Evolutionary conservation across 2,797 vertebrate species (phyloP), one percentile per base, ranked within the genome.

Genomic region (Zenarchopterus dispar): DNA sequence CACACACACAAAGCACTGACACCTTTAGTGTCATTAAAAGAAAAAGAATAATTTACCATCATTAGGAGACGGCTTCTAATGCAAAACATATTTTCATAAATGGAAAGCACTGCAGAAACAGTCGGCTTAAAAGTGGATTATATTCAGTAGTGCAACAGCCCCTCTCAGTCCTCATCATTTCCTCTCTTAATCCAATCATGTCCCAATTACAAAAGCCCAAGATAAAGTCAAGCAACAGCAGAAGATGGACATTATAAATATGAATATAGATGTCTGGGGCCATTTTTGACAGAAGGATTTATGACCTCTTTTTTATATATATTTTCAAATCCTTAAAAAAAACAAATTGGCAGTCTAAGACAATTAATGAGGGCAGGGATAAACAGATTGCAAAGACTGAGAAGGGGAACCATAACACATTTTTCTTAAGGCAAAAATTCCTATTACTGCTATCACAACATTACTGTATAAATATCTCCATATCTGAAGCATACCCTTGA

Each of bases 121-220:
- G 72, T 63, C 9, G 44, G 31, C 70, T 73, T 75, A 53, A 85
- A 80, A 87, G 67, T 84, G 74, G 79, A 87, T 85, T 84, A 85
- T 62, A 62, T 66, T 67, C 50, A 67, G 65, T 54, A 48, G 42
- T 22, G 44, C 71, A 80, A 67, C 70, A 75, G 65, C 46, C 59
- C 52, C 73, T 73, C 69, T 61, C 59, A 72, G 75, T 72, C 76
- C 67, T 49, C 67, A 51, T 52, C 82, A 84, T 83, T 89, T 89
- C 78, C 87, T 84, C 67, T 62, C 72, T 74, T 85, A 89, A 91
- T 89, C 84, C 82, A 85, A 86, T 88, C 79, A 82, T 80, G 87
- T 66, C 79, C 80, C 77, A 85, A 78, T 90, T 87, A 84, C 73
- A 74, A 85, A 89, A 88, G 56, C 16, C 66, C 15, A 55, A 73